phyloP scores from a whole-genome alignment of 2,113 vertebrate genomes.

The Hippolais icterina region DNA sequence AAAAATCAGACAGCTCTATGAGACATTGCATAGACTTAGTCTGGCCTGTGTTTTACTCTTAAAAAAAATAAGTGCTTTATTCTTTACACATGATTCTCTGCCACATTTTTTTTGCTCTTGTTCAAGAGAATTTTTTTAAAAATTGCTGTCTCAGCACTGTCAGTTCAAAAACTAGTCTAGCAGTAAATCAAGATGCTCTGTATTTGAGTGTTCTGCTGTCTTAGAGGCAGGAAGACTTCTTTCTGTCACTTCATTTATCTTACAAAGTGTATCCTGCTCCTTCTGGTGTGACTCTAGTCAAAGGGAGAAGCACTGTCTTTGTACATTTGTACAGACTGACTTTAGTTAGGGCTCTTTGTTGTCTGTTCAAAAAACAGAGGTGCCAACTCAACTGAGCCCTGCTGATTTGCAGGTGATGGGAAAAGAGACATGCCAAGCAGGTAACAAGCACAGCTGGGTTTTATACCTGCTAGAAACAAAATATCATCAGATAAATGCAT shows the following conservation, averaged over 20 bases:
- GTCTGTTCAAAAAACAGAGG: neutral
- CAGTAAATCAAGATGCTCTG: neutral
- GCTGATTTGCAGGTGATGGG: neutral
- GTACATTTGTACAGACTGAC: neutral
- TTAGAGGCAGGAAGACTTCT: neutral
- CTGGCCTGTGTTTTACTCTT: neutral
- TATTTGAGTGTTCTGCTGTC: neutral
- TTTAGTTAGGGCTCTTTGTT: neutral
- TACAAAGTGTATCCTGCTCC: neutral
- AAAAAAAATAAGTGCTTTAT: neutral
- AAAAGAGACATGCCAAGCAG: neutral
- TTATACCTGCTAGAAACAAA: neutral
- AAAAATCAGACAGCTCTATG: neutral
- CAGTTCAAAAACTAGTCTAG: neutral
- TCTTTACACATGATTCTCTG: neutral
- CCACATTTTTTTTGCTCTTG: neutral
- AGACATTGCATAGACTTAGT: neutral
- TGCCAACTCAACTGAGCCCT: neutral
- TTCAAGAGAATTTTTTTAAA: neutral
- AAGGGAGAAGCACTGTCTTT: neutral
- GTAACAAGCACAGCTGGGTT: neutral
- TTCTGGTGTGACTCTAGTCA: neutral
- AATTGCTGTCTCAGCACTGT: neutral
- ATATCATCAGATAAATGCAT: neutral
- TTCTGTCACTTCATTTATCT: neutral